Evolutionary conservation across 2,888 invertebrate species (phyloP).

Genomic region (Monopis laevigella): DNA sequence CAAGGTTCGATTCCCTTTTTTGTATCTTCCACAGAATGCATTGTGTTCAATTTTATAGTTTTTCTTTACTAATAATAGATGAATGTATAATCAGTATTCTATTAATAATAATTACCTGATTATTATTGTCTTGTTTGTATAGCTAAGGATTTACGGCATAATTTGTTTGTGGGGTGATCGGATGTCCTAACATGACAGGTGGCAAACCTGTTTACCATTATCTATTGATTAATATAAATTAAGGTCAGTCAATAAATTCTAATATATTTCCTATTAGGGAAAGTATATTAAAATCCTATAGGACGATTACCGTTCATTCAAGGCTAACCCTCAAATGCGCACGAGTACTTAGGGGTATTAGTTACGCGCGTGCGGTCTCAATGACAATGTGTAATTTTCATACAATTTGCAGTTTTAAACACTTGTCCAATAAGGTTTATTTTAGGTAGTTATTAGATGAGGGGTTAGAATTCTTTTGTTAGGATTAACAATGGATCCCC

Average conservation of each 20-base stretch:
- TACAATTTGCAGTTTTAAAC: too few relatives aligned
- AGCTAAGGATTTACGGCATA: not conserved
- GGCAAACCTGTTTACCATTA: too few relatives aligned
- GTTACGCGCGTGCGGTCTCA: conserved; percentile 49
- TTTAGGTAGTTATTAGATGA: too few relatives aligned
- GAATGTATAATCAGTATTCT: not conserved
- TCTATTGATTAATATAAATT: too few relatives aligned
- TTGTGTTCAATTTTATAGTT: conserved; percentile 1
- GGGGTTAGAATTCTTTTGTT: too few relatives aligned
- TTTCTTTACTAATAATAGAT: conserved; percentile 1
- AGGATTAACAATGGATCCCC: conserved; percentile 6
- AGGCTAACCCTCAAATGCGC: conserved; percentile 31
- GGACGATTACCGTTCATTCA: conserved; percentile 27
- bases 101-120: conserved; percentile 2
- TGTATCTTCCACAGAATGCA: conserved; percentile 5
- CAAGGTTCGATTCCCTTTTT: conserved; percentile 5
- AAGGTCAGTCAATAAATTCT: conserved; percentile 2
- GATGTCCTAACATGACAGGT: too few relatives aligned
- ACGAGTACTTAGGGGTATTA: conserved; percentile 43
- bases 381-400: too few relatives aligned
- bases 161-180: too few relatives aligned
- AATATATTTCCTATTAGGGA: conserved; percentile 29
- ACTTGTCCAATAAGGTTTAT: too few relatives aligned
- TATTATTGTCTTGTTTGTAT: not conserved
- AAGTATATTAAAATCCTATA: conserved; percentile 29